Evolutionary conservation across 2,797 vertebrate genomes (phyloP), one percentile per base, ranked within the genome.

Genomic region (Sparidentex hasta): DNA sequence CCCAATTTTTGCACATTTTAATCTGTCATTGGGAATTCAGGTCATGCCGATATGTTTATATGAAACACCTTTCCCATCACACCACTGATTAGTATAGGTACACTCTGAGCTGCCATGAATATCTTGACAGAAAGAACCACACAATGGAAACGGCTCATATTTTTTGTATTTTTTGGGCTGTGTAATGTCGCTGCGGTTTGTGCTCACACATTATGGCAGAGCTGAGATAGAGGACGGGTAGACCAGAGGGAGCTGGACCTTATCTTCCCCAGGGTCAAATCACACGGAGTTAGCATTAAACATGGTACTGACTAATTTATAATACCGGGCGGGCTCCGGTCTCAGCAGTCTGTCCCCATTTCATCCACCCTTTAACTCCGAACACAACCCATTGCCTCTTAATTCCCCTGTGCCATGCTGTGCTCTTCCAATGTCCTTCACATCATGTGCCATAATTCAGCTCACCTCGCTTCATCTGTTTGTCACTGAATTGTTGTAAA

Each of bases 261-360:
- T 25, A 52, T 62, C 54, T 18, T 65, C 65, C 75, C n/a, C 56
- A 16, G 58, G 65, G 59, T 68, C 41, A 65, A 79, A 75, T 78
- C 59, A 52, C 69, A 71, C 57, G 51, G 52, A 65, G 18, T 78
- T 64, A 44, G 59, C 68, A 72, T 77, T 72, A 38, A 81, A 83
- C 59, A 52, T 8, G 25, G 5, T 25, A 63, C 55, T 72, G 75
- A 83, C 54, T 79, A 29, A 80, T 83, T 84, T 51, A 75, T 65
- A 66, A 71, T n/a, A 66, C 20, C 8, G 87, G 41, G 3, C 82
- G 85, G 82, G 90, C 77, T 68, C 94, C 93, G 23, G 27, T 94
- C 86, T 87, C 57, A 43, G 65, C 57, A 69, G 71, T 64, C 25
- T 47, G 66, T 79, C 75, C 65, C 57, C 8, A 38, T 74, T 70